These are phyloP conservation scores for Tetrax tetrax DNA, from an alignment of 2,113 vertebrate genomes.

Conservation along the genomic window DNA sequence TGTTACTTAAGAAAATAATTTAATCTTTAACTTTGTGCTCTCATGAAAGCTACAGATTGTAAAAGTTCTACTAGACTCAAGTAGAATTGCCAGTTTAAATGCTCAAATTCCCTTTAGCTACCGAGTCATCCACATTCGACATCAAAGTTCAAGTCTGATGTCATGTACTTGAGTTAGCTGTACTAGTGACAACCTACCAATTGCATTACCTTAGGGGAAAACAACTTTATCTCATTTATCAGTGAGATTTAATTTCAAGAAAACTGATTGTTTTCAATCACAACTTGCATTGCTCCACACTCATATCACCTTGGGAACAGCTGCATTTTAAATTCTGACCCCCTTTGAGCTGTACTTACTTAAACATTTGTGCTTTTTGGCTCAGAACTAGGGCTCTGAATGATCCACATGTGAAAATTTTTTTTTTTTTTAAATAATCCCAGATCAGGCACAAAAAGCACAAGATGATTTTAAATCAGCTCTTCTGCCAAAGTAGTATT, in stretches of 20 bases:
- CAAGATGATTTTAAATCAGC: neutral
- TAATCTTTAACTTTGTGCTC: neutral
- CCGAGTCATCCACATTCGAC: neutral
- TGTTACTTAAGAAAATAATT: neutral
- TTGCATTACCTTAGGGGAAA: neutral
- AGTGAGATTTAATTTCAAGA: neutral
- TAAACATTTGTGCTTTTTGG: neutral
- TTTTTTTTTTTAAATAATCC: no score
- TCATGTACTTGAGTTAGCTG: accelerated
- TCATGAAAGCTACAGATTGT: neutral
- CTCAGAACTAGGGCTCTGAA: neutral
- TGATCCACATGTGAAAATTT: neutral
- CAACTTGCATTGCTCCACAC: neutral
- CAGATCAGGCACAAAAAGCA: neutral
- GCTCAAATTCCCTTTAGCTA: neutral
- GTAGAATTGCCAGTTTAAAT: neutral
- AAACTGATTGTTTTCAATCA: neutral
- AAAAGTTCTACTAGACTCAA: neutral
- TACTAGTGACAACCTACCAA: neutral
- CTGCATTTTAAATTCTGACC: neutral
- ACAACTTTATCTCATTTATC: neutral
- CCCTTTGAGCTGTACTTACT: neutral
- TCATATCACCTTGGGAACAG: neutral
- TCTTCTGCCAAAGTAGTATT: neutral
- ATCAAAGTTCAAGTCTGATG: neutral